Conservation (phyloP, 2,797 vertebrate genomes). For the Garrulus glandarius region DNA sequence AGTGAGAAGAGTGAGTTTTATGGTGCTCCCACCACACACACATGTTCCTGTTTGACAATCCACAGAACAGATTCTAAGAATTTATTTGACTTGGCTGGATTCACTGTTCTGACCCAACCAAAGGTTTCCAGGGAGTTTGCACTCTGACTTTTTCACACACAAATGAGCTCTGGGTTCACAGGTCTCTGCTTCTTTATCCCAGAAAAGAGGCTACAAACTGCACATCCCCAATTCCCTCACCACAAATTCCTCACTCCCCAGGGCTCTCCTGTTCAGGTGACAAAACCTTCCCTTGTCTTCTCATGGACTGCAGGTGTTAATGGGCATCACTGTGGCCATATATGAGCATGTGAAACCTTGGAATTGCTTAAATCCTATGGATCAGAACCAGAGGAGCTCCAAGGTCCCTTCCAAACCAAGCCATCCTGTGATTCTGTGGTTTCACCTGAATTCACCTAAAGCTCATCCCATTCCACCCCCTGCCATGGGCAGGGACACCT, state of each 20-base stretch:
- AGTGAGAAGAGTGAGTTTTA: background rate
- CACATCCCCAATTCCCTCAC: background rate
- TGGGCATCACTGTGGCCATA: background rate
- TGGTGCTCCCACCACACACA: background rate
- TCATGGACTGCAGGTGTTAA: background rate
- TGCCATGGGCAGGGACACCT: background rate
- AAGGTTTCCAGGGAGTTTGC: background rate
- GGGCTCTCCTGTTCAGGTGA: background rate
- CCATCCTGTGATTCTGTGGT: background rate
- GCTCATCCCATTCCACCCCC: accelerated
- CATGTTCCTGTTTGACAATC: background rate
- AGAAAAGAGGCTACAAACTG: background rate
- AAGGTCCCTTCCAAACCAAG: background rate
- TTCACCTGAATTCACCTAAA: background rate
- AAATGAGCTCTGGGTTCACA: background rate
- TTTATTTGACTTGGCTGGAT: background rate
- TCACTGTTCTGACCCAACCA: background rate
- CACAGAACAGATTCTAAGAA: background rate
- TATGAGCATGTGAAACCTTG: background rate
- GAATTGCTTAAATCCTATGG: background rate
- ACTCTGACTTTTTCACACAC: background rate
- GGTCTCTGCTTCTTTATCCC: background rate
- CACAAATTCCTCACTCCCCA: background rate
- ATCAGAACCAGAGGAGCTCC: accelerated
- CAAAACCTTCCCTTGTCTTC: background rate